These are phyloP conservation scores for Elymnias hypermnestra DNA, from an alignment of 1,140 invertebrate species.

Conservation along the genomic window DNA sequence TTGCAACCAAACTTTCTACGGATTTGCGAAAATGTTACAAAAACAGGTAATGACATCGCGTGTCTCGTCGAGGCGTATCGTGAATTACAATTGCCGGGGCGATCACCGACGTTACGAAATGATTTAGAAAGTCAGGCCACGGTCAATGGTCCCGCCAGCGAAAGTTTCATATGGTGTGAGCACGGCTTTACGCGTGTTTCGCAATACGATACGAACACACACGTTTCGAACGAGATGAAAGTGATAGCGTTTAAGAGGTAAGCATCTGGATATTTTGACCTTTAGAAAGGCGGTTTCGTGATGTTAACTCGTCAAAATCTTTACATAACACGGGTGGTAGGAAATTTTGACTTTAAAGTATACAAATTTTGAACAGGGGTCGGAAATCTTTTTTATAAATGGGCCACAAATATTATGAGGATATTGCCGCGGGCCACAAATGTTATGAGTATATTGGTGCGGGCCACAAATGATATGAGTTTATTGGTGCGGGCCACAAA, in stretches of 20 bases:
- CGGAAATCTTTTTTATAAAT: no score
- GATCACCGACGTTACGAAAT: conserved; percentile 66
- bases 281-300: conserved; percentile 8
- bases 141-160: conserved; percentile 64
- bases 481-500: no score
- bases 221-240: conserved; percentile 36
- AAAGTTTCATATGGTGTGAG: conserved; percentile 58
- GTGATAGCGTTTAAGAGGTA: conserved; percentile 30
- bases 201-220: conserved; percentile 33
- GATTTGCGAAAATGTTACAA: conserved; percentile 55
- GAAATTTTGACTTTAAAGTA: no score
- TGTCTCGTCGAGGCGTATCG: conserved; percentile 58
- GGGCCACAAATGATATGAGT: no score
- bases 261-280: conserved; percentile 11
- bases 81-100: conserved; percentile 65
- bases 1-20: conserved; percentile 50
- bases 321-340: no score
- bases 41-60: conserved; percentile 62
- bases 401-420: no score
- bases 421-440: no score
- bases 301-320: neutral
- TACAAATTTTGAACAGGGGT: no score
- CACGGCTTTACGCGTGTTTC: conserved; percentile 43
- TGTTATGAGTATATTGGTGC: no score
- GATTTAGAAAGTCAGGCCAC: conserved; percentile 70